phyloP scores from a whole-genome alignment of 1,140 invertebrate species.

The Nasonia longicornis region DNA sequence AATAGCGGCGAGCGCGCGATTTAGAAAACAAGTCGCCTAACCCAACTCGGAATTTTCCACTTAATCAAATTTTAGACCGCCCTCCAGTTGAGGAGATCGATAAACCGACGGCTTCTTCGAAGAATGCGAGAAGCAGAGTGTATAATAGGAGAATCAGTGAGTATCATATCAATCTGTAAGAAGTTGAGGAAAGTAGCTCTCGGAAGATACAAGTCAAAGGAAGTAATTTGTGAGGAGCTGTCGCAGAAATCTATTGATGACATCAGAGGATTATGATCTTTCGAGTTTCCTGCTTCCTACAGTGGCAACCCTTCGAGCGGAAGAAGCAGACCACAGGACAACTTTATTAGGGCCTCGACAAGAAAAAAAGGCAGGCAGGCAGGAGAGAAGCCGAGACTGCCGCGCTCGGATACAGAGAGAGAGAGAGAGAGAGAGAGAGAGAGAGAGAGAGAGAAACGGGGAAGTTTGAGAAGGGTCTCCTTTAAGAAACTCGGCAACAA shows the following conservation, averaged over 20 bases:
- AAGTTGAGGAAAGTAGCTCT: neutral
- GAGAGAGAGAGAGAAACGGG: neutral
- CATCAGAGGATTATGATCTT: conserved; percentile 35
- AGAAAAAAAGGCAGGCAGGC: conserved; percentile 43
- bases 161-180: neutral
- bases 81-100: too few species aligned
- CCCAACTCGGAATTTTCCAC: neutral
- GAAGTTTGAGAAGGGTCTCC: conserved; percentile 49
- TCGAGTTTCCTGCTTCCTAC: conserved; percentile 2
- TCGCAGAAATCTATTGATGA: conserved; percentile 14
- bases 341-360: conserved; percentile 50
- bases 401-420: neutral
- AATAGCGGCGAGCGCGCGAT: too few species aligned
- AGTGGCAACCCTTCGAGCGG: conserved; percentile 7
- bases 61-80: neutral
- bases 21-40: too few species aligned
- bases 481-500: conserved; percentile 53
- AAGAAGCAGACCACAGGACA: conserved; percentile 34
- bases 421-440: too few species aligned
- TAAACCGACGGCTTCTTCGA: too few species aligned
- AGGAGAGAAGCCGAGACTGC: neutral
- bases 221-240: neutral
- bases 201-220: conserved; percentile 8
- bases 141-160: too few species aligned
- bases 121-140: too few species aligned